Conservation (phyloP, 64 coral and sea anemone genomes). For the Dendronephthya gigantea region DNA sequence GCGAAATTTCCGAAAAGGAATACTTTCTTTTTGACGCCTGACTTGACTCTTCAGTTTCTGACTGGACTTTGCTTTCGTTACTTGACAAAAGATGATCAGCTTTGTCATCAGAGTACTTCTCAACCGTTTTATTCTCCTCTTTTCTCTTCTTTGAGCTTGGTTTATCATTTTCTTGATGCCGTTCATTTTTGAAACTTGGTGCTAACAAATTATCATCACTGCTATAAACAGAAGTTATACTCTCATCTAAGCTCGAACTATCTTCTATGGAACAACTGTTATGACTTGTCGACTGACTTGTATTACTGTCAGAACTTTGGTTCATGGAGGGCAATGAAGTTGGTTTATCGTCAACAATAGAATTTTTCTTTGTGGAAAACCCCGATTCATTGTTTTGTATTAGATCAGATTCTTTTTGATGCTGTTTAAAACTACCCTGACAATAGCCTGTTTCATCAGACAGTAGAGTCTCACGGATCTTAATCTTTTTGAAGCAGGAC, state of each 20-base stretch:
- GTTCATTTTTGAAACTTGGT: neutral
- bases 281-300: neutral
- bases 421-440: neutral
- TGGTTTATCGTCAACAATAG: neutral
- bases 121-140: neutral
- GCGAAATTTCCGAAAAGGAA: neutral
- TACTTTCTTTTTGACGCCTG: neutral
- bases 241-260: neutral
- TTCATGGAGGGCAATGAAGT: neutral
- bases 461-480: neutral
- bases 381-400: neutral
- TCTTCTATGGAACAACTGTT: neutral
- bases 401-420: neutral
- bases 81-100: neutral
- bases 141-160: neutral
- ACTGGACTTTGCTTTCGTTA: neutral
- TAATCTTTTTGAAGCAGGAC: neutral
- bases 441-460: neutral
- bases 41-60: neutral
- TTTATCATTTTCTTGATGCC: neutral
- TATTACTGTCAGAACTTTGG: neutral
- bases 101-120: neutral
- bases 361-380: neutral
- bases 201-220: neutral
- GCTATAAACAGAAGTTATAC: neutral